Conservation (phyloP, 2,113 vertebrate genomes). For the Lasiurus borealis region DNA sequence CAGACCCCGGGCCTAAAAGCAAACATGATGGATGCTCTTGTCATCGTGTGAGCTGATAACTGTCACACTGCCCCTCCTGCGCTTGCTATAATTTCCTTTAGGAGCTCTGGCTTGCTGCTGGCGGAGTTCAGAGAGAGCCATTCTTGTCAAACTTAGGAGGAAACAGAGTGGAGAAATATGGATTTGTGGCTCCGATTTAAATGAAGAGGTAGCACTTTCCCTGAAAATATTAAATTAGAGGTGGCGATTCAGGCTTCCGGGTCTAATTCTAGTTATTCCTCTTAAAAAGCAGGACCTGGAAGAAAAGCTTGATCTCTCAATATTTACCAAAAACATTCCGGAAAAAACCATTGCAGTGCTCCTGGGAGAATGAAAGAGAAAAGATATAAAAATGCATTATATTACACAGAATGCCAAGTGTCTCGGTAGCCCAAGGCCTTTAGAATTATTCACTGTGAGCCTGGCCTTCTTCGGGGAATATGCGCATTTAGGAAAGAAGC, state of each 20-base stretch:
- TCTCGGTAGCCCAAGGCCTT: background rate
- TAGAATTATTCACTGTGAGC: background rate
- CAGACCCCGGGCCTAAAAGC: slow-evolving; percentile 57
- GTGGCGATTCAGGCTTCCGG: background rate
- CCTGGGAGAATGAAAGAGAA: background rate
- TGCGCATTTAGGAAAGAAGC: background rate
- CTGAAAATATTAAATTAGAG: slow-evolving; percentile 73
- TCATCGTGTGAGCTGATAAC: slow-evolving; percentile 76
- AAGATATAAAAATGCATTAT: background rate
- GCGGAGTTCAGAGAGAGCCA: slow-evolving; percentile 44
- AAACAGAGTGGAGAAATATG: slow-evolving; percentile 74
- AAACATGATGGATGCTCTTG: slow-evolving; percentile 76
- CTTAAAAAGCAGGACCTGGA: slow-evolving; percentile 33
- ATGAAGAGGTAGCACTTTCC: slow-evolving; percentile 65
- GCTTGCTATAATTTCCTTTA: slow-evolving; percentile 74
- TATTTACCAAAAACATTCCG: background rate
- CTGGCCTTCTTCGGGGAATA: background rate
- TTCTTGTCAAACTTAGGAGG: slow-evolving; percentile 73
- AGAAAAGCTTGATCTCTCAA: background rate
- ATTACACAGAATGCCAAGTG: background rate
- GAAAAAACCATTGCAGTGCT: background rate
- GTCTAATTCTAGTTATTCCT: slow-evolving; percentile 47
- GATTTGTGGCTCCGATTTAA: slow-evolving; percentile 62
- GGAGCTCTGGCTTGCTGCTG: slow-evolving; percentile 56
- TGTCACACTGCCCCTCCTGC: slow-evolving; percentile 64